Percentiles rank a stretch among this genome's conserved stretches.
Evolutionary conservation across 2,113 vertebrate species (phyloP).

Genomic region (Tursiops truncatus): DNA sequence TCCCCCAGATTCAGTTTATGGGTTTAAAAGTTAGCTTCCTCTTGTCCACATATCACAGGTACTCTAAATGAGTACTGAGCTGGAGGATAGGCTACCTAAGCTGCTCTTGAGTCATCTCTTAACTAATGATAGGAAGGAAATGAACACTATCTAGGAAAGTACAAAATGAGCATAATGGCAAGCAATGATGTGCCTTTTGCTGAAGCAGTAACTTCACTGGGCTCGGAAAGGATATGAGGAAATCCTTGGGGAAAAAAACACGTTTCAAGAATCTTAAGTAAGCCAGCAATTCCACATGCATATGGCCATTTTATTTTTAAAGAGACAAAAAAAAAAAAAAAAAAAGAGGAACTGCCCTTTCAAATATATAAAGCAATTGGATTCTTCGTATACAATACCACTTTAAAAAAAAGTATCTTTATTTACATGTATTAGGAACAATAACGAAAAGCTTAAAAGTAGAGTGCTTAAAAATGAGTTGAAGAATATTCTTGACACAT

Average conservation of each 20-base stretch:
- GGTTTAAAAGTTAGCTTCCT: constrained; percentile 23
- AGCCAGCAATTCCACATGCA: not conserved
- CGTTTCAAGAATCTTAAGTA: constrained; percentile 11
- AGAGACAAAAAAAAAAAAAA: not conserved
- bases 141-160: not conserved
- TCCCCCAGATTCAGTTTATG: not conserved
- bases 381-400: not conserved
- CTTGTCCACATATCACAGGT: not conserved
- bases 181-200: not conserved
- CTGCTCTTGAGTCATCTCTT: constrained; percentile 29
- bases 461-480: not conserved
- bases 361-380: not conserved
- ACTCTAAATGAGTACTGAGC: not conserved
- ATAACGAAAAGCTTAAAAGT: not conserved
- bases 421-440: not conserved
- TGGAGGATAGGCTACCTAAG: not conserved
- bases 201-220: not conserved
- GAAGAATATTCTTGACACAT: constrained; percentile 24
- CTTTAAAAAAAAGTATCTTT: not conserved
- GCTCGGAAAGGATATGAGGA: constrained; percentile 1
- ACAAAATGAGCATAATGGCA: constrained; percentile 12
- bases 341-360: constrained; percentile 13
- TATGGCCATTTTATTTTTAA: constrained; percentile 23
- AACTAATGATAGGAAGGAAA: constrained; percentile 12
- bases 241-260: not conserved